Evolutionary conservation across 2,797 vertebrate genomes (phyloP).

Genomic region (Geotrypetes seraphini): DNA sequence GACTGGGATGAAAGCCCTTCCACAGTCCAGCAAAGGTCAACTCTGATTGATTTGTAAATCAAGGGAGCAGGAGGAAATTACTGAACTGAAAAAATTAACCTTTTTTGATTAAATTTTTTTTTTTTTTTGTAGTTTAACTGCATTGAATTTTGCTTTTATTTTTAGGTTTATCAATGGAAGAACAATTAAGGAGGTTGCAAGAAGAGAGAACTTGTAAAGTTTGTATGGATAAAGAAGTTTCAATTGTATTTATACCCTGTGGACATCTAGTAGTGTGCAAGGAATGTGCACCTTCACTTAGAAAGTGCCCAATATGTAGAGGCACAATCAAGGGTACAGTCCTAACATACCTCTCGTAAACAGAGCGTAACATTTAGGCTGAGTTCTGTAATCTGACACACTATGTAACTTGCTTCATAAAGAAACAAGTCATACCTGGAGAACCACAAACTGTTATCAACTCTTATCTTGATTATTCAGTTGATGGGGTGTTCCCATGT

Average conservation of each 20-base stretch:
- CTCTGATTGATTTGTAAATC: too few species aligned
- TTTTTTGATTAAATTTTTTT: too few species aligned
- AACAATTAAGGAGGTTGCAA: conserved; percentile 84
- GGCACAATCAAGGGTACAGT: conserved; percentile 94
- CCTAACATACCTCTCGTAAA: conserved; percentile 85
- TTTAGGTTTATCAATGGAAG: conserved; percentile 87
- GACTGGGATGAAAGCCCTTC: too few species aligned
- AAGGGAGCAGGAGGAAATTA: too few species aligned
- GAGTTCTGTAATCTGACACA: too few species aligned
- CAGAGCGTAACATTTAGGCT: too few species aligned
- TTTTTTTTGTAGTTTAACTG: not conserved
- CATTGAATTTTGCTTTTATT: conserved; percentile 6
- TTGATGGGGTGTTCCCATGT: too few species aligned
- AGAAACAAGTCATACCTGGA: too few species aligned
- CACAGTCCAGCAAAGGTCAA: too few species aligned
- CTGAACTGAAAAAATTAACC: not conserved
- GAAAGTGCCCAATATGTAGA: conserved; percentile 93
- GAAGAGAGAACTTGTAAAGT: conserved; percentile 96
- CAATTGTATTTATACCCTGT: conserved; percentile 94
- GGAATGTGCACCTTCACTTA: conserved; percentile 86
- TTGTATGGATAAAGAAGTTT: conserved; percentile 97
- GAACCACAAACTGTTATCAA: too few species aligned
- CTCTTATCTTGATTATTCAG: too few species aligned
- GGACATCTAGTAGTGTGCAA: conserved; percentile 95
- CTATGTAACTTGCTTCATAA: too few species aligned